Conservation (phyloP, 2,888 invertebrate species). For the Physocephala rufipes region DNA sequence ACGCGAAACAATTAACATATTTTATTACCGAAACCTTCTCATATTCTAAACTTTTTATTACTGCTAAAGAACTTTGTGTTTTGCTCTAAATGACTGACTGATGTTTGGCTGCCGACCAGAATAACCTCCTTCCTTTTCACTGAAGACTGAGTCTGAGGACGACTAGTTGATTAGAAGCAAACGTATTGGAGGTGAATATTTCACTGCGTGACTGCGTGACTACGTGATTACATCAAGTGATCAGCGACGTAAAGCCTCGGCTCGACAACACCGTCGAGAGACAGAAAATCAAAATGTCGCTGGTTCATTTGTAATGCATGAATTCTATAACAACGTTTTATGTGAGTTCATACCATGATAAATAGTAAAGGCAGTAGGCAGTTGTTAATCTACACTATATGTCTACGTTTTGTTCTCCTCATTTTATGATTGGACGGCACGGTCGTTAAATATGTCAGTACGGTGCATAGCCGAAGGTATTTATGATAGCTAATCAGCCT, state of each 20-base stretch:
- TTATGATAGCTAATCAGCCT: too few species aligned
- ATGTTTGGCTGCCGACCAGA: too few species aligned
- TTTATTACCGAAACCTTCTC: conserved; percentile 8
- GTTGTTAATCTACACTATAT: conserved; percentile 16
- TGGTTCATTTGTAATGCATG: conserved; percentile 30
- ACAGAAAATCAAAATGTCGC: conserved; percentile 27
- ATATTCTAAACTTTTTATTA: background rate
- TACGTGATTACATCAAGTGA: background rate
- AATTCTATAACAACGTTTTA: background rate
- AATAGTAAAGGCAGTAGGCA: background rate
- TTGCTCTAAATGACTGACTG: too few species aligned
- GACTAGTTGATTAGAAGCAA: too few species aligned
- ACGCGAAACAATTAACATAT: conserved; percentile 15
- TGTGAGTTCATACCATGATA: background rate
- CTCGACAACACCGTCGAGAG: conserved; percentile 5
- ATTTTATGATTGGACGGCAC: too few species aligned
- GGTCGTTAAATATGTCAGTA: too few species aligned
- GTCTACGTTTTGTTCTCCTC: background rate
- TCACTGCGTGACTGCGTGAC: background rate
- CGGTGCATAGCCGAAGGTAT: too few species aligned
- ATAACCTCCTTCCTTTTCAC: too few species aligned
- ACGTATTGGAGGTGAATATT: too few species aligned
- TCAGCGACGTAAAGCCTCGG: background rate
- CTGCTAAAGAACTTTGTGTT: background rate
- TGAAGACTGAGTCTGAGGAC: too few species aligned